Conservation (phyloP, 2,797 vertebrate genomes). For the Catharus ustulatus region DNA sequence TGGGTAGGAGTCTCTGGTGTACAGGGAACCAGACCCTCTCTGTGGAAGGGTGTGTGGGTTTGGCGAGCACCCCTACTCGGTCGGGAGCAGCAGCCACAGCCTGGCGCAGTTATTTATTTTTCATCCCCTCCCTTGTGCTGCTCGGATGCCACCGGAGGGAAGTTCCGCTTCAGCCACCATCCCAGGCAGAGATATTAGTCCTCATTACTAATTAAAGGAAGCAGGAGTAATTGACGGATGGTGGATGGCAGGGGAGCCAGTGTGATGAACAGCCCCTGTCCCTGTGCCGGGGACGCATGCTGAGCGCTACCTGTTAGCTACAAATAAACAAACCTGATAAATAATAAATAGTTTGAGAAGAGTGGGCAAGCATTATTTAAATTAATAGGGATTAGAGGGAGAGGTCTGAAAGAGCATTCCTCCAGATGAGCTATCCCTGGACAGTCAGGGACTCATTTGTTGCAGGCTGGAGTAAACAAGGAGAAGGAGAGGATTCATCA, state of each 20-base stretch:
- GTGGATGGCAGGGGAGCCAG: slow-evolving; percentile 66
- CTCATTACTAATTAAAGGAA: slow-evolving; percentile 97
- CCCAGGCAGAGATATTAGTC: slow-evolving; percentile 91
- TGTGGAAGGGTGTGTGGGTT: neutral
- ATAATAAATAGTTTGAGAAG: slow-evolving; percentile 92
- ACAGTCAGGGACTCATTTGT: slow-evolving; percentile 60
- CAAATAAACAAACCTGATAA: slow-evolving; percentile 97
- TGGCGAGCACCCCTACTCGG: neutral
- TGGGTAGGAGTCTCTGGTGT: neutral
- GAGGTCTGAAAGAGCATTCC: slow-evolving; percentile 76
- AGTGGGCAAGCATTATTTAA: slow-evolving; percentile 87
- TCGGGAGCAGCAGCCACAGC: neutral
- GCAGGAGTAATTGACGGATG: slow-evolving; percentile 82
- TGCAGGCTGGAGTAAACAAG: slow-evolving; percentile 64
- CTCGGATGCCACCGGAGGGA: slow-evolving; percentile 58
- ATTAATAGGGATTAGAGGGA: slow-evolving; percentile 95
- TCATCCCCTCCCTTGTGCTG: slow-evolving; percentile 57
- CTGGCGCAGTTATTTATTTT: slow-evolving; percentile 56
- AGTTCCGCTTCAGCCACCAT: slow-evolving; percentile 73
- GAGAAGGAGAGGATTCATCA: slow-evolving; percentile 62
- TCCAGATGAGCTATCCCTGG: slow-evolving; percentile 76
- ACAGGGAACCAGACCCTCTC: neutral
- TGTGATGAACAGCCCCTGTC: slow-evolving; percentile 90
- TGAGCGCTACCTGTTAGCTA: slow-evolving; percentile 94
- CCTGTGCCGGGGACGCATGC: slow-evolving; percentile 75